Percentiles rank a stretch among this genome's conserved stretches.
phyloP scores from a whole-genome alignment of 2,888 invertebrate genomes.

The Lasioglossum pauxillum region DNA sequence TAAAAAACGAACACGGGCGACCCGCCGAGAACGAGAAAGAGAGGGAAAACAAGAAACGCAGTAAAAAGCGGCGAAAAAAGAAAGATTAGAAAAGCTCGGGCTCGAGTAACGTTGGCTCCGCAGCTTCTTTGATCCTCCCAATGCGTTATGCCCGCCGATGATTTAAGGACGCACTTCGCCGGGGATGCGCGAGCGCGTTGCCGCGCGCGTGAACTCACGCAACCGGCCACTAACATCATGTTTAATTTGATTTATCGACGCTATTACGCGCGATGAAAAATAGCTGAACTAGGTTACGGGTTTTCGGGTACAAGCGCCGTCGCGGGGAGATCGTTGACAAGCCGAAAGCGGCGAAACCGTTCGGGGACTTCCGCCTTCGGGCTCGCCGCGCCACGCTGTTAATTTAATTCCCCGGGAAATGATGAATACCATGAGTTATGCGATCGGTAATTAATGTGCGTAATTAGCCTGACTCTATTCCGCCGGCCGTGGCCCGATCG shows the following conservation, averaged over 20 bases:
- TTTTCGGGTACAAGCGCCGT: conserved; percentile 56
- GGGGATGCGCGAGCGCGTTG: conserved; percentile 52
- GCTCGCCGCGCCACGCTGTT: conserved; percentile 33
- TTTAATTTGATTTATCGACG: conserved; percentile 81
- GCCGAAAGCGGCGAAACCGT: conserved; percentile 52
- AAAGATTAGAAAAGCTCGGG: conserved; percentile 54
- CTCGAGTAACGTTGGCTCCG: conserved; percentile 58
- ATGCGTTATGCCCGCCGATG: conserved; percentile 79
- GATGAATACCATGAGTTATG: conserved; percentile 56
- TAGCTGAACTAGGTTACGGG: conserved; percentile 78
- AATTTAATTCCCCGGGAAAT: conserved; percentile 54
- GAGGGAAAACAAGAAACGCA: not conserved
- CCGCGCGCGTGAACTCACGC: conserved; percentile 49
- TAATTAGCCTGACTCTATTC: conserved; percentile 51
- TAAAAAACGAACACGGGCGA: conserved; percentile 4
- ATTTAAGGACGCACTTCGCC: conserved; percentile 78
- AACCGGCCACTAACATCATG: conserved; percentile 75
- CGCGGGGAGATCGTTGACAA: conserved; percentile 60
- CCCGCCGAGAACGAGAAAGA: not conserved
- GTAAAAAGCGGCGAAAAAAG: conserved; percentile 32
- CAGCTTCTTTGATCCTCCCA: conserved; percentile 82
- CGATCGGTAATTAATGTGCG: conserved; percentile 59
- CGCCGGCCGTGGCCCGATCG: conserved; percentile 22
- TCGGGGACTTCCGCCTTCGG: conserved; percentile 54
- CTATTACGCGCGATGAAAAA: conserved; percentile 79